These are phyloP conservation scores for Alviniconcha marisindica DNA, from an alignment of 1,140 invertebrate species.

Conservation along the genomic window DNA sequence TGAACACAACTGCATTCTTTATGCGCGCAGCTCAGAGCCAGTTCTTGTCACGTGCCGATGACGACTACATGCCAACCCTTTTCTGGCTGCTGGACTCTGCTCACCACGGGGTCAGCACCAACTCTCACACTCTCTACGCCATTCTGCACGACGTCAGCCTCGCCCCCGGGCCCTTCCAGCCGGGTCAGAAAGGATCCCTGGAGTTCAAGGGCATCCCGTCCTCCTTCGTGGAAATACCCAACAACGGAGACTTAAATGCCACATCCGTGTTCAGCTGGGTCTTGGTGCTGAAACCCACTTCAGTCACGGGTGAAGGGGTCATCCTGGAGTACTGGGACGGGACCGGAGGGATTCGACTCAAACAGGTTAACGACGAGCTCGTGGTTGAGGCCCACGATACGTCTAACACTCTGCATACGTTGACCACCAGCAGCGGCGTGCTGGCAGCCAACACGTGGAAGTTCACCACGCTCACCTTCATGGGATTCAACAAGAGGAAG, in stretches of 20 bases:
- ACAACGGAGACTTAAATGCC: neutral
- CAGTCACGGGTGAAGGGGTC: neutral
- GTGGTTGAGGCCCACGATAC: neutral
- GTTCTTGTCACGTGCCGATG: too few relatives aligned
- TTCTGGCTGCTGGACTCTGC: conserved; percentile 27
- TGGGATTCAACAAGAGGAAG: neutral
- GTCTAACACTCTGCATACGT: neutral
- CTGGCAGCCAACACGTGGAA: neutral
- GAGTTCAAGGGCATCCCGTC: neutral
- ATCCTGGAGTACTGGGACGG: conserved; percentile 36
- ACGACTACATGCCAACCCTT: conserved; percentile 22
- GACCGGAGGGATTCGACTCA: neutral
- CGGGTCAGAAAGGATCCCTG: neutral
- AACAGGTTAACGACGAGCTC: neutral
- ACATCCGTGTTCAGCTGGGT: neutral
- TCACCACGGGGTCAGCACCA: conserved; percentile 13
- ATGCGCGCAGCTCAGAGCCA: too few relatives aligned
- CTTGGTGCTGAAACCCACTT: neutral
- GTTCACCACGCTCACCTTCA: neutral
- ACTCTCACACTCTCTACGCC: conserved; percentile 26
- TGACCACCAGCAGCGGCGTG: neutral
- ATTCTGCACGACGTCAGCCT: conserved; percentile 18
- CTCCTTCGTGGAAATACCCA: conserved; percentile 19
- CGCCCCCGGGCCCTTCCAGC: conserved; percentile 11
- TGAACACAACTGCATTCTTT: too few relatives aligned